phyloP scores from a whole-genome alignment of 2,113 vertebrate species.

The Tamias sibiricus region DNA sequence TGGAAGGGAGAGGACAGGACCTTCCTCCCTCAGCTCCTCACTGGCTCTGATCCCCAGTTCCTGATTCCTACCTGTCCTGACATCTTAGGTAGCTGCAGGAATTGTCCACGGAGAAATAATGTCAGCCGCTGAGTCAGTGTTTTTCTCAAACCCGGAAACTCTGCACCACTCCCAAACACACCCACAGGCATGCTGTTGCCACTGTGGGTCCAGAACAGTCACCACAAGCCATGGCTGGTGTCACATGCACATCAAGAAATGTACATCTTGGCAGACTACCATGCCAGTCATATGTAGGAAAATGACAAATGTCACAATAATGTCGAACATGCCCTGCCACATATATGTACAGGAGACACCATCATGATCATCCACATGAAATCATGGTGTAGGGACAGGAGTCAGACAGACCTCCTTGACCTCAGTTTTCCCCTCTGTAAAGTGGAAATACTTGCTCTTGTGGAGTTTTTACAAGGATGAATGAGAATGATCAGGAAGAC shows the following conservation, averaged over 20 bases:
- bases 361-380: not conserved
- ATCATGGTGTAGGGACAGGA: not conserved
- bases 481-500: not conserved
- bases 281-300: not conserved
- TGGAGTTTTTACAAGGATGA: not conserved
- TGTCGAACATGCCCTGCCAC: not conserved
- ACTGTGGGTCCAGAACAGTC: not conserved
- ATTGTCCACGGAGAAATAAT: not conserved
- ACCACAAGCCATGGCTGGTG: slow-evolving; percentile 23
- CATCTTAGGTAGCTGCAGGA: slow-evolving; percentile 2
- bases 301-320: not conserved
- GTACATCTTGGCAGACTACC: not conserved
- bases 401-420: not conserved
- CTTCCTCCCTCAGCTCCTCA: not conserved
- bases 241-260: slow-evolving; percentile 46
- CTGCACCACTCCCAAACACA: slow-evolving; percentile 25
- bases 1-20: not conserved
- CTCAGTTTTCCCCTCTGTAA: not conserved
- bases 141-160: slow-evolving; percentile 48
- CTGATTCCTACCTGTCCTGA: not conserved
- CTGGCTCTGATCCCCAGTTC: not conserved
- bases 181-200: slow-evolving; percentile 15
- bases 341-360: not conserved
- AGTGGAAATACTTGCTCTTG: not conserved
- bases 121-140: slow-evolving; percentile 46